phyloP scores from a whole-genome alignment of 2,797 vertebrate species.

The Dendrocincla tyrannina region DNA sequence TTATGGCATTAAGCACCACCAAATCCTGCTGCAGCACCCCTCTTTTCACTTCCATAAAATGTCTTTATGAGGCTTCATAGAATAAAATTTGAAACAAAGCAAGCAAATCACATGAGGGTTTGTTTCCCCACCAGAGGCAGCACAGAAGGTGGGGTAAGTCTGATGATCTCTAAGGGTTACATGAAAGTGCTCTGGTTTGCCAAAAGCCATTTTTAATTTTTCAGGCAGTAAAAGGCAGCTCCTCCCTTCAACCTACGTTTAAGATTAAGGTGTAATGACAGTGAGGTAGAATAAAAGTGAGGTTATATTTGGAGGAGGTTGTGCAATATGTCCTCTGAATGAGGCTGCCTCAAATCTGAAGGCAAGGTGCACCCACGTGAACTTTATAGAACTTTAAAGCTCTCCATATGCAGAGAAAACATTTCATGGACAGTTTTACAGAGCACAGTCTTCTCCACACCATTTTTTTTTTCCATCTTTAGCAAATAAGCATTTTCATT shows the following conservation, averaged over 20 bases:
- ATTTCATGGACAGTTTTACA: neutral
- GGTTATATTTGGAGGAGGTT: neutral
- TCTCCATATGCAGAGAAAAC: neutral
- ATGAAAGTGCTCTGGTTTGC: neutral
- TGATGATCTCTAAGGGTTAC: neutral
- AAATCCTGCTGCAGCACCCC: neutral
- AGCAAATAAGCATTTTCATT: neutral
- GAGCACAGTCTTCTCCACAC: neutral
- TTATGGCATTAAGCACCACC: neutral
- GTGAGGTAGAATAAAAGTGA: neutral
- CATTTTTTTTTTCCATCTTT: neutral
- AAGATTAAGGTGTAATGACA: neutral
- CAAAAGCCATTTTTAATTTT: neutral
- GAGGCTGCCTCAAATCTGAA: neutral
- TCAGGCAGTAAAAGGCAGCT: neutral
- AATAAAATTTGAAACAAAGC: neutral
- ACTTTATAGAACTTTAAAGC: neutral
- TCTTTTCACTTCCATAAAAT: neutral
- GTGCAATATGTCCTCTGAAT: neutral
- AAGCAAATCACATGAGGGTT: neutral
- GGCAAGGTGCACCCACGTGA: neutral
- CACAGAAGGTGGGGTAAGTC: neutral
- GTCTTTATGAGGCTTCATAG: constrained; percentile 27
- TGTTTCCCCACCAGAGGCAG: neutral
- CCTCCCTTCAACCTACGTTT: neutral